phyloP scores from a whole-genome alignment of 2,113 vertebrate species.

The Circaetus cinerascens region DNA sequence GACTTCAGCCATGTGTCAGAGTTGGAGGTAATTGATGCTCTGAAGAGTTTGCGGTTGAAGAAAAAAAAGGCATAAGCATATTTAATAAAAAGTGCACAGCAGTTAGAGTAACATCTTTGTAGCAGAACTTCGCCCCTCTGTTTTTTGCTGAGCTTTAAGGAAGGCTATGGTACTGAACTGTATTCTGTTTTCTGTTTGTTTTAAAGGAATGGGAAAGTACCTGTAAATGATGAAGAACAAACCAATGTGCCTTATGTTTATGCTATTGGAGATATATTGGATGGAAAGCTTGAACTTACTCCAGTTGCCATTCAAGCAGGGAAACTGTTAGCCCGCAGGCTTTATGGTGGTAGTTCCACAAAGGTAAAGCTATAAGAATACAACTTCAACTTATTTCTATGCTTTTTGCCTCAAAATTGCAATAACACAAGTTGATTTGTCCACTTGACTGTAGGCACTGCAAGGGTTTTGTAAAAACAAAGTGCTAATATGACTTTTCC shows the following conservation, averaged over 20 bases:
- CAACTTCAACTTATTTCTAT: neutral
- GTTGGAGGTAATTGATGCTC: neutral
- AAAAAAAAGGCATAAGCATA: neutral
- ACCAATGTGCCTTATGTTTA: slow-evolving; percentile 90
- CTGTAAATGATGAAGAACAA: slow-evolving; percentile 90
- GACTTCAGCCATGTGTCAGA: neutral
- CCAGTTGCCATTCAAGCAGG: slow-evolving; percentile 95
- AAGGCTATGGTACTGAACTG: neutral
- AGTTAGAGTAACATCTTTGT: neutral
- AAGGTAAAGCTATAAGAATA: slow-evolving; percentile 76
- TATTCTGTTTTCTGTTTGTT: neutral
- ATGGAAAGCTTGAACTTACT: slow-evolving; percentile 91
- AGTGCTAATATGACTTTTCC: neutral
- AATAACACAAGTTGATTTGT: neutral
- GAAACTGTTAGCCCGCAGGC: slow-evolving; percentile 86
- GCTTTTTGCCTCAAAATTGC: neutral
- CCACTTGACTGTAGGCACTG: neutral
- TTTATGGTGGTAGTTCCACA: slow-evolving; percentile 75
- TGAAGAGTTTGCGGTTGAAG: neutral
- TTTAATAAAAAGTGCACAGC: neutral
- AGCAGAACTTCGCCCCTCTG: neutral
- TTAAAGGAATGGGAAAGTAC: slow-evolving; percentile 88
- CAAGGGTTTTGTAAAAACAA: neutral
- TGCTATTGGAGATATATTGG: slow-evolving; percentile 91
- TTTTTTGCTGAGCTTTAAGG: neutral